Conservation (phyloP, 2,888 invertebrate genomes). For the Rhopalosiphum nymphaeae region DNA sequence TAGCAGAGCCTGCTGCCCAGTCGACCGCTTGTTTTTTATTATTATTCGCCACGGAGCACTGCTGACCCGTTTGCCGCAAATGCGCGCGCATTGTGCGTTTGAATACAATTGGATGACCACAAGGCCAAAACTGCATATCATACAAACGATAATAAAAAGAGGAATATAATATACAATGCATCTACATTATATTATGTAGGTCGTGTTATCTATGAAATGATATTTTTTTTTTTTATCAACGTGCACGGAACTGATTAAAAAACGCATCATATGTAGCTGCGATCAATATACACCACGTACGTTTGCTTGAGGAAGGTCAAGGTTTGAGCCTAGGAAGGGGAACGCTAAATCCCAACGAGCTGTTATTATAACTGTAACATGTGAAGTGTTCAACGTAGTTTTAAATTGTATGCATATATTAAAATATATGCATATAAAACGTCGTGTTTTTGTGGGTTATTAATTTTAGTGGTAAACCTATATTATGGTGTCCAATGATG, state of each 20-base stretch:
- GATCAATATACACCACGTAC: constrained; percentile 27
- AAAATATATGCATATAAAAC: background rate
- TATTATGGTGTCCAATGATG: background rate
- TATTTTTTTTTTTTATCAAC: constrained; percentile 17
- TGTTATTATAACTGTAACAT: constrained; percentile 4
- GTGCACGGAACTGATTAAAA: background rate
- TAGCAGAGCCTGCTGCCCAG: constrained; percentile 10
- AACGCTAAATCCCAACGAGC: background rate
- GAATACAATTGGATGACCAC: constrained; percentile 22
- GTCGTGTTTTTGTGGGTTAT: background rate
- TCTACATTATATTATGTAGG: constrained; percentile 47
- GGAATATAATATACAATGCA: constrained; percentile 19
- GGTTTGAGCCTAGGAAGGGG: constrained; percentile 26
- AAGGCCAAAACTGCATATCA: constrained; percentile 47
- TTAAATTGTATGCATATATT: background rate
- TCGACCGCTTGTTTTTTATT: constrained; percentile 50
- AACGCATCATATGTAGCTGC: background rate
- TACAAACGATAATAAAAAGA: constrained; percentile 16
- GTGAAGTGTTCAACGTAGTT: background rate
- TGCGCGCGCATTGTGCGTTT: constrained; percentile 9
- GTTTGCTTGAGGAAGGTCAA: constrained; percentile 50
- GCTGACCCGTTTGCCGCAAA: constrained; percentile 11
- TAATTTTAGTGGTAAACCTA: background rate
- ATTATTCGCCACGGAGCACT: constrained; percentile 23
- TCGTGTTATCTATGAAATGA: constrained; percentile 44